A percentile compares a stretch with the other conserved stretches of the same genome.
These are phyloP conservation scores for Liasis olivaceus DNA, from an alignment of 2,797 vertebrate genomes.

Conservation along the genomic window DNA sequence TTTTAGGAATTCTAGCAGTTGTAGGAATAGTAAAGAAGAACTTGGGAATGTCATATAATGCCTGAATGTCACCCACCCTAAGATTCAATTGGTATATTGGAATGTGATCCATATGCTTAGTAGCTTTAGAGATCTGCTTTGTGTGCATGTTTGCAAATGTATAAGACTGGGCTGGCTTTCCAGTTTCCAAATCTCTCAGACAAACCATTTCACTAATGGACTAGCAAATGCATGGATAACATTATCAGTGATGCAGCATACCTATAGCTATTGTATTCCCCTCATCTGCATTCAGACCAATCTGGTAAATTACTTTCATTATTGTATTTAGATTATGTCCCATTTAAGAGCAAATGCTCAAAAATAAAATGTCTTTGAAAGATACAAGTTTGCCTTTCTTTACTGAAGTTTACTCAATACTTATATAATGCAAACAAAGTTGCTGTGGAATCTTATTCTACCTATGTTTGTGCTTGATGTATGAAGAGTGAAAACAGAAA, in stretches of 20 bases:
- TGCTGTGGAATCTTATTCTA: neutral
- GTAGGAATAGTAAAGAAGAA: neutral
- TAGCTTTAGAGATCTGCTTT: constrained; percentile 49
- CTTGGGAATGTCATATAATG: neutral
- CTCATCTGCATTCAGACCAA: constrained; percentile 49
- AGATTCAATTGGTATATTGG: neutral
- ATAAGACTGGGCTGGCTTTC: constrained; percentile 41
- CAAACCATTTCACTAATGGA: constrained; percentile 70
- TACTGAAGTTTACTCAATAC: constrained; percentile 38
- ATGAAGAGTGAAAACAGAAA: neutral
- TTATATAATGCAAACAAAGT: constrained; percentile 42
- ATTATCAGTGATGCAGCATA: constrained; percentile 63
- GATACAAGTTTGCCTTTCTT: constrained; percentile 32
- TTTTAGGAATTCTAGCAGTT: neutral
- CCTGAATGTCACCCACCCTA: neutral
- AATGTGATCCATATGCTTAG: constrained; percentile 13
- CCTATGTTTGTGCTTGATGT: neutral
- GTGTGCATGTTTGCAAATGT: constrained; percentile 44
- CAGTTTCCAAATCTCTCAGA: constrained; percentile 54
- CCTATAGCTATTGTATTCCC: constrained; percentile 54
- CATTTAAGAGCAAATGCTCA: constrained; percentile 66
- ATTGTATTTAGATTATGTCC: constrained; percentile 61
- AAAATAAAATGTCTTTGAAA: constrained; percentile 68
- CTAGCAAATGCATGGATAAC: constrained; percentile 64
- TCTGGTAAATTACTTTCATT: constrained; percentile 63